Evolutionary conservation across 2,113 vertebrate genomes (phyloP).

Genomic region (Oceanodroma tethys): DNA sequence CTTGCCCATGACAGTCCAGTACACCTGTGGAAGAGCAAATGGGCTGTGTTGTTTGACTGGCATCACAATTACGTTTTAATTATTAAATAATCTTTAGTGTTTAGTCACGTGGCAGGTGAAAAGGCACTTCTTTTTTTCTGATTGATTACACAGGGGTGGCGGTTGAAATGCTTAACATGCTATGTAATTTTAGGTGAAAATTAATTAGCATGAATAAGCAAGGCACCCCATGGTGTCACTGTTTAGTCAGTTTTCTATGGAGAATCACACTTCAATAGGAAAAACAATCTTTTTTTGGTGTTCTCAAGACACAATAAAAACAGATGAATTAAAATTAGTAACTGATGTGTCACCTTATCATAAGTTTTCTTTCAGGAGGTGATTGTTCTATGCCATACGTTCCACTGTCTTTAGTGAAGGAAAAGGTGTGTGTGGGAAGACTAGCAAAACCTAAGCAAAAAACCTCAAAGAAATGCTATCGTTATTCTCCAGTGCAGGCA

Average conservation of each 20-base stretch:
- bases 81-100: not conserved
- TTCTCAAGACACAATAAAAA: not conserved
- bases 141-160: not conserved
- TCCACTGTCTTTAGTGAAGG: not conserved
- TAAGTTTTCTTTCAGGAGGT: not conserved
- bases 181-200: not conserved
- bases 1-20: not conserved
- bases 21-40: not conserved
- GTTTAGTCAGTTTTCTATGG: constrained; percentile 22
- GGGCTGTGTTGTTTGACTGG: not conserved
- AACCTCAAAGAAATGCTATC: not conserved
- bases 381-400: not conserved
- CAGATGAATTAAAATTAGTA: constrained; percentile 44
- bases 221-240: constrained; percentile 40
- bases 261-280: not conserved
- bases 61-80: not conserved
- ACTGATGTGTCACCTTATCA: constrained; percentile 15
- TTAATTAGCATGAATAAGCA: not conserved
- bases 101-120: not conserved
- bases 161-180: not conserved
- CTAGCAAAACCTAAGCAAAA: not conserved
- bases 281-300: not conserved
- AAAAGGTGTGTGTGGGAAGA: accelerated
- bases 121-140: not conserved
- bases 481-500: not conserved